Base-by-base conservation (phyloP, 2,888 invertebrate species). In the Drosophila monieri region DNA sequence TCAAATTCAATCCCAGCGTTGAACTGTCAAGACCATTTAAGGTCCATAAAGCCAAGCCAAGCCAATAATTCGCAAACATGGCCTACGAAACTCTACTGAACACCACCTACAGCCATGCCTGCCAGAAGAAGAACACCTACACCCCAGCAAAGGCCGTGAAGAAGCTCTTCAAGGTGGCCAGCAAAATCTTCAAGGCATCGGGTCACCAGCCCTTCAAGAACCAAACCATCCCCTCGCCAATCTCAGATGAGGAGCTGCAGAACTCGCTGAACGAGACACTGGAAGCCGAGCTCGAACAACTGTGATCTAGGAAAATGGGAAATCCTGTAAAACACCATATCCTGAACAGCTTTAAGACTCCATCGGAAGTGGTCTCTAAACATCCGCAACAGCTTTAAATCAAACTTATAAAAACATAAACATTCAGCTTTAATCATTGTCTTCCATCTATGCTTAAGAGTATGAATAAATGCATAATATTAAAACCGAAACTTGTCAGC, bases 1-100 rank as follows among this genome's bases (percentile, higher is more conserved):
- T 78, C 90, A 89, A 80, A 77, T 80, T 74, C 51, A 66, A 67
- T 55, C 57, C 6, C 43, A 71, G 61, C 60, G 65, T 62, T 56
- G 61, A 54, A 52, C 66, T 51, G 65, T 66, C 41, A 47, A 67
- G 37, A 65, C 59, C 12, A 25, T 23, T 46, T 56, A 44, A 43
- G 48, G 35, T 25, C 25, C 8, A 21, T 10, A 8, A 21, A 65
- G 30, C 25, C 35, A 39, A 25, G 21, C 21, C 21, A 25, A 88
- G 1, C 6, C 21, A 14, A 27, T 8, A n/a, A 60, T 39, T 15
- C 10, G 39, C 47, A 41, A 60, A 41, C 15, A 61, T 90, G 90
- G 75, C 73, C 18, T 89, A 88, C 77, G 80, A 89, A 76, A 72
- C 73, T 32, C 77, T 89, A 23, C 48, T 75, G 21, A 81, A 79